Percentiles rank a stretch among this genome's conserved stretches.
Evolutionary conservation across 2,113 vertebrate species (phyloP).

Genomic region (Patagioenas fasciata): DNA sequence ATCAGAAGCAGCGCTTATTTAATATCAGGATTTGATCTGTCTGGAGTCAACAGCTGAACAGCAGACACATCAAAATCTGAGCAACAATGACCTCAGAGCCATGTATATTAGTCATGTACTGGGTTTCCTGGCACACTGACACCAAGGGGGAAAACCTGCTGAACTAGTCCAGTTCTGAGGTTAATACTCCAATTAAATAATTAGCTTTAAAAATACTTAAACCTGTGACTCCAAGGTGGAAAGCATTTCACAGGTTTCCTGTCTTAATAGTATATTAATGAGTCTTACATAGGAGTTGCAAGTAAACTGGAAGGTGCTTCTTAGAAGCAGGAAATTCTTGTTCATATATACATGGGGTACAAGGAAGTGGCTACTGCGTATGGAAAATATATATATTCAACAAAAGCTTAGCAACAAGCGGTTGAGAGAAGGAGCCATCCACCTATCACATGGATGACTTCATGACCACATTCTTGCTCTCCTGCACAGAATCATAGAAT

Average conservation of each 20-base stretch:
- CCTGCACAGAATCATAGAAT: not conserved
- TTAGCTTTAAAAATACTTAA: not conserved
- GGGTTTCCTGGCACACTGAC: constrained; percentile 39
- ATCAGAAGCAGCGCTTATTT: constrained; percentile 26
- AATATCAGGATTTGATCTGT: constrained; percentile 59
- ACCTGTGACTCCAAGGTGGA: not conserved
- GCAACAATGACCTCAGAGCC: constrained; percentile 39
- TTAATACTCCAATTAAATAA: constrained; percentile 22
- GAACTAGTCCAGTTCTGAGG: not conserved
- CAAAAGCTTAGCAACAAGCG: constrained; percentile 25
- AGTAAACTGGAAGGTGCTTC: constrained; percentile 26
- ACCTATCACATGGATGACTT: constrained; percentile 18
- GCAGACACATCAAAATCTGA: constrained; percentile 39
- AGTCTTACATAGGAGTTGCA: constrained; percentile 12
- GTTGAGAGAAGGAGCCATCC: not conserved
- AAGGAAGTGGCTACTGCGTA: constrained; percentile 15
- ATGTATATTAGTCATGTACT: constrained; percentile 53
- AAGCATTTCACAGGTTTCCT: not conserved
- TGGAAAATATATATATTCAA: constrained; percentile 15
- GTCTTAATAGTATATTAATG: not conserved
- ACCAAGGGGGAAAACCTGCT: not conserved
- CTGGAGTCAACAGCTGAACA: constrained; percentile 38
- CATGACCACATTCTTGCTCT: not conserved
- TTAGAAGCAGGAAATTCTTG: constrained; percentile 16
- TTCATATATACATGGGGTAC: constrained; percentile 1